phyloP scores from a whole-genome alignment of 2,888 invertebrate species.

The Pheosia gnoma region DNA sequence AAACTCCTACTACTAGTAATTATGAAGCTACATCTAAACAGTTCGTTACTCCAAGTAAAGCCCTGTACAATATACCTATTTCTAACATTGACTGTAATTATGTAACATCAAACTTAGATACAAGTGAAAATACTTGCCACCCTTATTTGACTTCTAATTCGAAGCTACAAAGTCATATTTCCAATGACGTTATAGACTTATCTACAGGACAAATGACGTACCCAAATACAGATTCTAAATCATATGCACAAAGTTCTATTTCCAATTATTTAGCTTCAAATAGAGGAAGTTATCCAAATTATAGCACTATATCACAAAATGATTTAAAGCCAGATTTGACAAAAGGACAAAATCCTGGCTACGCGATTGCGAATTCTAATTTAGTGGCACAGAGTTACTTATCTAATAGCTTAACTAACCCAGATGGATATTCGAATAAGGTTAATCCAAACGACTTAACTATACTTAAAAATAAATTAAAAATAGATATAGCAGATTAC shows the following conservation, averaged over 20 bases:
- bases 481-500: conserved; percentile 15
- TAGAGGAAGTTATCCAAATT: not conserved
- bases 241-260: not conserved
- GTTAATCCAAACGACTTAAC: conserved; percentile 5
- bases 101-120: too few relatives aligned
- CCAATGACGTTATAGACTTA: not conserved
- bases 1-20: too few relatives aligned
- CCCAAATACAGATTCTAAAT: not conserved
- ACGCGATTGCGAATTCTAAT: not conserved
- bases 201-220: not conserved
- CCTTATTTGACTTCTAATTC: not conserved
- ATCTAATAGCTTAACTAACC: not conserved
- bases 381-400: not conserved
- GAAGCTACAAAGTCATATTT: not conserved
- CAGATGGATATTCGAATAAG: not conserved
- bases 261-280: not conserved
- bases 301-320: not conserved
- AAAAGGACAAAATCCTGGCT: not conserved
- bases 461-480: conserved; percentile 11
- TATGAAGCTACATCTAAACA: too few relatives aligned
- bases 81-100: too few relatives aligned
- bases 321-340: not conserved
- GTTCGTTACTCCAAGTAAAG: too few relatives aligned
- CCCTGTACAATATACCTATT: too few relatives aligned
- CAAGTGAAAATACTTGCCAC: not conserved